These are phyloP conservation scores for Drosophila buzzatii DNA, from an alignment of 2,888 invertebrate genomes.

Conservation along the genomic window DNA sequence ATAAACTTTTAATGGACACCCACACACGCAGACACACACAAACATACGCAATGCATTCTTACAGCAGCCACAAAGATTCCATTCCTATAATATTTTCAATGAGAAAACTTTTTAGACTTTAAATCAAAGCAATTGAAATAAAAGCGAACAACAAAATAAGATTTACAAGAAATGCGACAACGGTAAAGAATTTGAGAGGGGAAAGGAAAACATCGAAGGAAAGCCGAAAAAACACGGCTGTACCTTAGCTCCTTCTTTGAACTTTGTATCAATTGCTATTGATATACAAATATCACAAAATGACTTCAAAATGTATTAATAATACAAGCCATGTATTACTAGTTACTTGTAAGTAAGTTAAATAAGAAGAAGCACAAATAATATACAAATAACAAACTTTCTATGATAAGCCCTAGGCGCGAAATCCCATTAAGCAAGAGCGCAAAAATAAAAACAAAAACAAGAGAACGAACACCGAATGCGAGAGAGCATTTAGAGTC, in stretches of 20 bases:
- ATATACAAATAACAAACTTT: not conserved
- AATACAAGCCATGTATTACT: not conserved
- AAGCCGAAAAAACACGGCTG: conserved; percentile 1
- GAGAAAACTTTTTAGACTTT: conserved; percentile 69
- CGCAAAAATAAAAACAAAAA: conserved; percentile 8
- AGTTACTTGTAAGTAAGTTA: not conserved
- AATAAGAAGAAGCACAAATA: conserved; percentile 6
- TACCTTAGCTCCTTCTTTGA: not conserved
- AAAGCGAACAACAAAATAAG: conserved; percentile 16
- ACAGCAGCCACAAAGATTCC: conserved; percentile 47
- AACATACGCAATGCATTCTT: not conserved
- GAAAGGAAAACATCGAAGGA: not conserved
- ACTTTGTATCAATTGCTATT: not conserved
- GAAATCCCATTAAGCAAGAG: conserved; percentile 36
- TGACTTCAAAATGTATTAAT: conserved; percentile 30
- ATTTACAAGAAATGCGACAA: conserved; percentile 21
- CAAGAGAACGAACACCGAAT: conserved; percentile 5
- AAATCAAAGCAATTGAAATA: conserved; percentile 71
- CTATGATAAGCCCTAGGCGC: conserved; percentile 43
- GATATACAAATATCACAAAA: not conserved
- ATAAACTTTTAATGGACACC: conserved; percentile 67
- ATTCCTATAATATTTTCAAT: conserved; percentile 61
- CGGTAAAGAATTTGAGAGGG: not conserved
- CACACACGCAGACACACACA: conserved; percentile 16
- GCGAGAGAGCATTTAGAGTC: conserved; percentile 17